Evolutionary conservation across 1,140 invertebrate species (phyloP), one percentile per base, ranked within the genome.

Genomic region (Musca vetustissima): DNA sequence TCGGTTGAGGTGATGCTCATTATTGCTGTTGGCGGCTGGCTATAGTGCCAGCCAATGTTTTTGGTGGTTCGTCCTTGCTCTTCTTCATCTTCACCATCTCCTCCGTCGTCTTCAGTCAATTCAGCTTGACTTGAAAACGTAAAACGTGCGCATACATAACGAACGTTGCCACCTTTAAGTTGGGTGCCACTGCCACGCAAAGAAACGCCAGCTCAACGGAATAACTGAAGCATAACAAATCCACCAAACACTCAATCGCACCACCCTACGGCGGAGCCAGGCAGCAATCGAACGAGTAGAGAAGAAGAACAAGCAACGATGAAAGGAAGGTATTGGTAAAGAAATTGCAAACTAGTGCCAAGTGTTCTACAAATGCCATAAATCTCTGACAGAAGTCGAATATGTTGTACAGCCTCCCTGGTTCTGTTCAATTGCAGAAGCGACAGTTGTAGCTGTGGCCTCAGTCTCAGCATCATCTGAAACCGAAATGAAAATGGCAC

Each of bases 331-430:
- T 43, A 49, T 52, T 52, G 24, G 0, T 25, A 25, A 24, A 57
- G 15, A 67, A 47, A 22, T 67, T 36, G 43, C 43, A 48, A 43
- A 43, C 66, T 47, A 43, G 32, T 69, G 67, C 59, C 59, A 69
- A 69, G 59, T 69, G 67, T 69, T 22, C 67, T 64, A 32, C 61
- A 64, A 69, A 61, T 50, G 57, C 59, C 50, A 69, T 69, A 69
- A 69, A 69, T 69, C 67, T 69, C 61, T 49, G 49, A 69, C 67
- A 69, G 67, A 69, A 69, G 67, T 64, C 67, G 61, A 69, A 69
- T 49, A 52, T 64, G 57, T 67, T 69, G 57, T 36, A 59, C 59
- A 48, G 28, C 48, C 48, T 47, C 48, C 22, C 25, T 61, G n/a
- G n/a, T n/a, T 61, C 36, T 9, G 14, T 57, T 19, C 28, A 36